Base-by-base conservation (phyloP, 2,888 invertebrate genomes). In the Scaptomyza reducta region DNA sequence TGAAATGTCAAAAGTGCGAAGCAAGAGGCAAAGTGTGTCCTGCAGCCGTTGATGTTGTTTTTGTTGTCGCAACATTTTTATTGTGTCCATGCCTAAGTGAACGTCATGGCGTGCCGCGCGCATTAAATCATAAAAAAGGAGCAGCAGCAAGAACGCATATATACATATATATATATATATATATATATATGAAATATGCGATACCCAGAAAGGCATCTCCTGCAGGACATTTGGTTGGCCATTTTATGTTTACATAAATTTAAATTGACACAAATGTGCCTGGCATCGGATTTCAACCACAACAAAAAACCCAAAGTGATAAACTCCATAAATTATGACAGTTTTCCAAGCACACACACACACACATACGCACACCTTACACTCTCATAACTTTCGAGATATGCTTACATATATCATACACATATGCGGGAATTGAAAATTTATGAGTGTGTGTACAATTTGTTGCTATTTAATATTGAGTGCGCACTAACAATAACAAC, bases 1-100 rank as follows among this genome's bases (percentile, higher is more conserved):
- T 88, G 88, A 88, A 88, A 89, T 87, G 88, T 87, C 88, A 89
- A 88, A 87, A 80, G 83, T 85, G 79, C 85, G 85, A 82, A 67
- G 49, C 33, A 40, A 16, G 85, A 74, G 85, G 76, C 76, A 81
- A 81, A 70, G 79, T 74, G 47, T 79, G 63, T 76, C 62, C 70
- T 68, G 67, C 70, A 45, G 38, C 46, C 46, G 38, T 1, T 33
- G 33, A 22, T 13, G 49, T 40, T 71, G 58, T 53, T 73, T 74
- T 65, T 65, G 51, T 63, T 71, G 68, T 51, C 66, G 68, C 66
- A 67, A 69, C 75, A 67, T 86, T 86, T 76, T 80, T 81, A 76
- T 80, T 80, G 75, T 81, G 78, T 81, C 83, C 78, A 74, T 73
- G 79, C 78, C 80, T 74, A 87, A 84, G 82, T 79, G 80, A 82